A percentile compares a stretch with the other conserved stretches of the same genome.
These are phyloP conservation scores for Epinotia bilunana DNA, from an alignment of 2,888 invertebrate genomes.

Conservation along the genomic window DNA sequence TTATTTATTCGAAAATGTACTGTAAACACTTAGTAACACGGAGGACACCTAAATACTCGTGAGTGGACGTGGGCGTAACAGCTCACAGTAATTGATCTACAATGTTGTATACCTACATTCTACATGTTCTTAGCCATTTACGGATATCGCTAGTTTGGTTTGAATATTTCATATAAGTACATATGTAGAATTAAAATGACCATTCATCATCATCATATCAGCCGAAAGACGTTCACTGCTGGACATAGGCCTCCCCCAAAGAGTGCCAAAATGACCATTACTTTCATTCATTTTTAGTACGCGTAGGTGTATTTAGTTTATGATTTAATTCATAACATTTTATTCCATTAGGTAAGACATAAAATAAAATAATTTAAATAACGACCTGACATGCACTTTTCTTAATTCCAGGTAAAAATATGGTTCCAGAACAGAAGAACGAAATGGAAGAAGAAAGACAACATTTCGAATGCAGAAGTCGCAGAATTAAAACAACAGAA, in stretches of 20 bases:
- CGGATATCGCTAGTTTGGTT: not conserved
- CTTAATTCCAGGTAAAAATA: slow-evolving; percentile 91
- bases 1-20: too few species aligned
- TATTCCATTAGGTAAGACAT: too few species aligned
- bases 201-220: too few species aligned
- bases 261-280: not conserved
- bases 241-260: too few species aligned
- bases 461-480: slow-evolving; percentile 94
- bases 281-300: not conserved
- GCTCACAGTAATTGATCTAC: not conserved
- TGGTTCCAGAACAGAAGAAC: slow-evolving; percentile 94
- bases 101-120: too few species aligned
- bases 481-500: slow-evolving; percentile 90
- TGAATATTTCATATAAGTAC: not conserved
- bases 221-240: too few species aligned
- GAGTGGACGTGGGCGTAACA: slow-evolving; percentile 1
- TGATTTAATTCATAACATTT: too few species aligned
- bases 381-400: slow-evolving; percentile 45
- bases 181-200: not conserved
- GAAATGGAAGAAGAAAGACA: slow-evolving; percentile 95
- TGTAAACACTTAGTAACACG: not conserved
- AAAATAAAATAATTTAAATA: too few species aligned
- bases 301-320: too few species aligned
- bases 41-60: not conserved
- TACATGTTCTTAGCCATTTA: not conserved